A percentile compares a stretch with the other conserved stretches of the same genome.
These are phyloP conservation scores for Mythimna impura DNA, from an alignment of 2,888 invertebrate species.

Conservation along the genomic window DNA sequence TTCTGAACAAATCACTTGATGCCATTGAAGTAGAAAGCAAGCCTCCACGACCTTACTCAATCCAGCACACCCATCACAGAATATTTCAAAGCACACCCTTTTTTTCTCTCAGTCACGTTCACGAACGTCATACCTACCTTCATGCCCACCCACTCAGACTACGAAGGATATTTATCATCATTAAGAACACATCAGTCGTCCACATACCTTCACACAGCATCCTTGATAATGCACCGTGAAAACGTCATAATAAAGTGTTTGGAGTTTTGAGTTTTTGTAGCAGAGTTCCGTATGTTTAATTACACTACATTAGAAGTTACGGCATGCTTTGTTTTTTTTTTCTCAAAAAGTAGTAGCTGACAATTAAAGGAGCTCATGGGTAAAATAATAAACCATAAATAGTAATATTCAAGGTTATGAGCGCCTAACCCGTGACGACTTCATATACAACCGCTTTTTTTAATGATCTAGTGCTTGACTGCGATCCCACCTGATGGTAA, in stretches of 20 bases:
- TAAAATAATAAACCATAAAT: too few species aligned
- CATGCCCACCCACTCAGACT: conserved; percentile 33
- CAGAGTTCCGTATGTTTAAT: conserved; percentile 32
- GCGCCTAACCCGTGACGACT: too few species aligned
- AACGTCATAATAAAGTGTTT: conserved; percentile 35
- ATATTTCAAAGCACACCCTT: background rate
- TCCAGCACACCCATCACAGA: background rate
- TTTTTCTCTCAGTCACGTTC: conserved; percentile 11
- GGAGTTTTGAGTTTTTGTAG: background rate
- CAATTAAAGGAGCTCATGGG: too few species aligned
- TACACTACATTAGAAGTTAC: background rate
- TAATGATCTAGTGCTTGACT: too few species aligned
- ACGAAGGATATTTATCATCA: conserved; percentile 61
- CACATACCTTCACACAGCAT: conserved; percentile 39
- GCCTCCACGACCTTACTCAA: background rate
- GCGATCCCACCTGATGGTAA: too few species aligned
- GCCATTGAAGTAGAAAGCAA: background rate
- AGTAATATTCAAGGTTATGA: too few species aligned
- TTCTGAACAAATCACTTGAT: background rate
- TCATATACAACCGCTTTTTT: too few species aligned
- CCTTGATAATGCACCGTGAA: conserved; percentile 58
- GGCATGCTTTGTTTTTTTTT: background rate
- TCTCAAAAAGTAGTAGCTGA: too few species aligned
- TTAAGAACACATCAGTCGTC: conserved; percentile 64
- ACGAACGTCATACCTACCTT: conserved; percentile 6